Percentiles rank a stretch among this genome's conserved stretches.
Conservation (phyloP, 2,797 vertebrate species). For the Poecilia picta region DNA sequence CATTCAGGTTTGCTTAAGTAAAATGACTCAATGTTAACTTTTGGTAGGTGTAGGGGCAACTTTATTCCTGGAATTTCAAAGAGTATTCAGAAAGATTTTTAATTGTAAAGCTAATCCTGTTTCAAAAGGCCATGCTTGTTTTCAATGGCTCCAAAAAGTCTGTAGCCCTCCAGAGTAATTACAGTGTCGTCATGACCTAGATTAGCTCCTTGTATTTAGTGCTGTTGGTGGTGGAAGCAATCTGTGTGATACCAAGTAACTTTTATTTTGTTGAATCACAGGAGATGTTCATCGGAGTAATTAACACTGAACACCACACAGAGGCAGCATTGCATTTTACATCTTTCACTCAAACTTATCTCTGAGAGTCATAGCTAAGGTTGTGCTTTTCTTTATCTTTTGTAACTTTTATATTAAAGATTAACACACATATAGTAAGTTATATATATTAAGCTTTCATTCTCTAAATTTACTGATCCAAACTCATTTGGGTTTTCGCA, state of each 20-base stretch:
- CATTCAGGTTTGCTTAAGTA: not conserved
- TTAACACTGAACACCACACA: slow-evolving; percentile 69
- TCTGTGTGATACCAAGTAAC: not conserved
- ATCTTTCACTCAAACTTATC: slow-evolving; percentile 14
- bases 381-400: not conserved
- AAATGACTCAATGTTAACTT: not conserved
- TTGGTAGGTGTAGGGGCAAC: not conserved
- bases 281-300: slow-evolving; percentile 45
- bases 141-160: not conserved
- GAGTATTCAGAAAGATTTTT: not conserved
- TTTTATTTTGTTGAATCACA: slow-evolving; percentile 5
- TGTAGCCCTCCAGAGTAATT: not conserved
- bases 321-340: slow-evolving; percentile 74
- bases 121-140: not conserved
- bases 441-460: not conserved
- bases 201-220: not conserved
- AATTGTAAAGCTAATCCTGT: not conserved
- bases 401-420: not conserved
- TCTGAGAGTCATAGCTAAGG: not conserved
- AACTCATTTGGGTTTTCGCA: not conserved
- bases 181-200: not conserved
- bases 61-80: not conserved
- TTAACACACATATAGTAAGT: too few species aligned
- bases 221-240: not conserved
- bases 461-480: not conserved